Percentiles rank a stretch among this genome's conserved stretches.
Conservation (phyloP, 1,140 invertebrate species). For the Bombus sylvicola region DNA sequence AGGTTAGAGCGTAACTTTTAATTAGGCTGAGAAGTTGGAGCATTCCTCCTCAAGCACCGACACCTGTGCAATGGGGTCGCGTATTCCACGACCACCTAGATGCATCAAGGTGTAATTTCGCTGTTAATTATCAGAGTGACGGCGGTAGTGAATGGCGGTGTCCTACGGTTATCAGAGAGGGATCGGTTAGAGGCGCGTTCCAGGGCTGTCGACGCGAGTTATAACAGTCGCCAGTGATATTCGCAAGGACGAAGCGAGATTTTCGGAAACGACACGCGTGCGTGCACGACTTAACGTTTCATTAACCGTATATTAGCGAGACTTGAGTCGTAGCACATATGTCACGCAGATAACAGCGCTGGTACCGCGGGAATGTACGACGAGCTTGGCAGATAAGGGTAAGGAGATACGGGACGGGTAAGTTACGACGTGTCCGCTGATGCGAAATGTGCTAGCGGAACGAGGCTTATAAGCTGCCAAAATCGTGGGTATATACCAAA, state of each 20-base stretch:
- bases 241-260: not conserved
- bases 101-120: slow-evolving; percentile 8
- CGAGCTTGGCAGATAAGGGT: slow-evolving; percentile 66
- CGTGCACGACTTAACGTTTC: slow-evolving; percentile 68
- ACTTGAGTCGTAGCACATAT: slow-evolving; percentile 62
- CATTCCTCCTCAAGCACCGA: slow-evolving; percentile 14
- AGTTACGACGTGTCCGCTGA: slow-evolving; percentile 66
- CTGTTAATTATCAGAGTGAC: slow-evolving; percentile 23
- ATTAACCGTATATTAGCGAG: slow-evolving; percentile 74
- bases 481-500: slow-evolving; percentile 39
- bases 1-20: not conserved
- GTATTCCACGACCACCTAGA: slow-evolving; percentile 18
- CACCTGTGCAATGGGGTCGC: slow-evolving; percentile 6
- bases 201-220: no score
- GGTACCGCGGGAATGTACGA: slow-evolving; percentile 60
- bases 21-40: not conserved
- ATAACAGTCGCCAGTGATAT: not conserved
- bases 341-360: slow-evolving; percentile 68
- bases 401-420: slow-evolving; percentile 65
- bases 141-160: not conserved
- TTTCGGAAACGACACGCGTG: slow-evolving; percentile 29
- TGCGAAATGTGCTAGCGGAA: slow-evolving; percentile 58
- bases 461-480: slow-evolving; percentile 67
- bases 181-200: not conserved
- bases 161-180: not conserved